Base-by-base conservation (phyloP, 1,140 invertebrate species). In the Mya arenaria region DNA sequence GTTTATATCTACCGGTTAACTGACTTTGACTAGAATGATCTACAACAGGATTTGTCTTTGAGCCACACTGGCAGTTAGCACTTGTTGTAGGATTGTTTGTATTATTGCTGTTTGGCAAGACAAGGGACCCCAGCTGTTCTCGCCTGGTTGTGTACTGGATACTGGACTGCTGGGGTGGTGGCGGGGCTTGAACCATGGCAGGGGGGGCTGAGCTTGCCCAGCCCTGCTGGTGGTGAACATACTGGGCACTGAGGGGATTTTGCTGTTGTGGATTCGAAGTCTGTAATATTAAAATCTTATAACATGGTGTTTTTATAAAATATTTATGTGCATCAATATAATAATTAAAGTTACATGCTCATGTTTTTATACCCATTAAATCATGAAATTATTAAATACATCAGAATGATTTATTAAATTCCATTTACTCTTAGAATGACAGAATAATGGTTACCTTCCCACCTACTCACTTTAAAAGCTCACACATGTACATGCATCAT, bases 1-100 rank as follows among this genome's bases (percentile, higher is more conserved):
- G 39, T 71, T 68, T 69, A 62, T 80, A 62, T 39, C 36, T 58
- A 52, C n/a, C n/a, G n/a, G n/a, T n/a, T n/a, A n/a, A n/a, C 30
- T 78, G 74, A 34, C 60, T 19, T 4, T 80, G 77, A 80, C 65
- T 80, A 71, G 77, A 80, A 15, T n/a, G 17, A 8, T 80, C 77
- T n/a, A n/a, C n/a, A 30, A 28, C 13, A 58, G 19, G n/a, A 39
- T 58, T 80, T 36, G 65, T 58, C 23, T 80, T 69, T 13, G 41
- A 32, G 36, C 55, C 56, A 62, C 65, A 62, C 15, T 28, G 8
- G 48, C 65, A 62, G 66, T 80, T 80, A 56, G 75, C 39, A 37
- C 19, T 71, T 52, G 48, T 52, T 17, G 19, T 52, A 23, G 19
- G 10, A 52, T 52, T 23, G 8, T 52, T 52, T 19, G 8, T 10